A percentile compares a stretch with the other conserved stretches of the same genome.
phyloP scores from a whole-genome alignment of 2,113 vertebrate genomes.

The Neotoma lepida region DNA sequence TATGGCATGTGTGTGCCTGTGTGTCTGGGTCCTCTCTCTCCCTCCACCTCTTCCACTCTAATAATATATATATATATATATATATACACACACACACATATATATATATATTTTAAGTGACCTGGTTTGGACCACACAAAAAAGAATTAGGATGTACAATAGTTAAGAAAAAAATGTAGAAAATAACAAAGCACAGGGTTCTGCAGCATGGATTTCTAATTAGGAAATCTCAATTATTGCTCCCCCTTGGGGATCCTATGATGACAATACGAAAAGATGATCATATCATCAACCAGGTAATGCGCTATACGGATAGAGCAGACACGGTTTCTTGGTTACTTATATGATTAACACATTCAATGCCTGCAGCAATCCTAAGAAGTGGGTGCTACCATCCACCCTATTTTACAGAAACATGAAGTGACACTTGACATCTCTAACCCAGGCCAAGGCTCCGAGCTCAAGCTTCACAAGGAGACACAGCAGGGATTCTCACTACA shows the following conservation, averaged over 20 bases:
- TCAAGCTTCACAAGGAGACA: neutral
- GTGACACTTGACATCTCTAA: neutral
- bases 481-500: neutral
- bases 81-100: neutral
- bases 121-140: neutral
- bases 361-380: constrained; percentile 13
- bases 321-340: neutral
- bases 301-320: neutral
- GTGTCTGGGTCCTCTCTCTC: neutral
- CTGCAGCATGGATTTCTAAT: constrained; percentile 20
- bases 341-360: neutral
- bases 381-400: neutral
- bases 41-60: neutral
- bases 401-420: neutral
- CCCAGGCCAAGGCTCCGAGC: neutral
- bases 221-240: neutral
- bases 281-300: neutral
- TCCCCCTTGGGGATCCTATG: neutral
- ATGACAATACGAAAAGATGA: neutral
- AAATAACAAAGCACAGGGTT: neutral
- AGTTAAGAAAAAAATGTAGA: neutral
- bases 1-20: too few relatives aligned
- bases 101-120: neutral
- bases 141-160: neutral
- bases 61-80: neutral